Evolutionary conservation across 1,140 invertebrate genomes (phyloP).

Genomic region (Micrasema longulum): DNA sequence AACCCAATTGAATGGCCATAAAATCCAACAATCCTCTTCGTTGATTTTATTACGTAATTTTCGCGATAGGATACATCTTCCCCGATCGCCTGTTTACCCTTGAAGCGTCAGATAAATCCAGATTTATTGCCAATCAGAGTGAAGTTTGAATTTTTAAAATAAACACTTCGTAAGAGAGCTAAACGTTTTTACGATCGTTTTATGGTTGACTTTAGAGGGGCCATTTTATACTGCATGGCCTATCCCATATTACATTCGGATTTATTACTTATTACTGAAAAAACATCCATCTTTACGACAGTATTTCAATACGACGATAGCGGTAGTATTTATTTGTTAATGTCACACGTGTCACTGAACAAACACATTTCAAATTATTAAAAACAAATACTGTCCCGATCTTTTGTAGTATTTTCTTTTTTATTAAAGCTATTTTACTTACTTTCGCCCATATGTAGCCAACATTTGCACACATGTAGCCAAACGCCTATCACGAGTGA

Average conservation of each 20-base stretch:
- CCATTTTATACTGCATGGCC: conserved; percentile 29
- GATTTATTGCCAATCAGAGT: conserved; percentile 39
- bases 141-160: conserved; percentile 42
- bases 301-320: conserved; percentile 24
- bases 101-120: conserved; percentile 36
- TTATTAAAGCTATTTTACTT: neutral
- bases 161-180: conserved; percentile 37
- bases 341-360: conserved; percentile 25
- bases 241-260: conserved; percentile 41
- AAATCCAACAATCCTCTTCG: neutral
- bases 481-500: too few species aligned
- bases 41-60: conserved; percentile 34
- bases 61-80: conserved; percentile 21
- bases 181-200: conserved; percentile 36
- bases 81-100: conserved; percentile 14
- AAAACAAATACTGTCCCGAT: neutral
- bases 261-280: conserved; percentile 30
- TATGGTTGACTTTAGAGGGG: conserved; percentile 35
- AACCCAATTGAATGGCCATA: conserved; percentile 23
- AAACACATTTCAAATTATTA: too few species aligned
- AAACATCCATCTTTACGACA: conserved; percentile 33
- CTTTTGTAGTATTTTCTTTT: neutral
- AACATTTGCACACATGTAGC: too few species aligned
- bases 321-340: conserved; percentile 34
- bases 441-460: too few species aligned